Percentiles rank a stretch among this genome's conserved stretches.
Evolutionary conservation across 1,140 invertebrate species (phyloP).

Genomic region (Cardiocondyla obscurior): DNA sequence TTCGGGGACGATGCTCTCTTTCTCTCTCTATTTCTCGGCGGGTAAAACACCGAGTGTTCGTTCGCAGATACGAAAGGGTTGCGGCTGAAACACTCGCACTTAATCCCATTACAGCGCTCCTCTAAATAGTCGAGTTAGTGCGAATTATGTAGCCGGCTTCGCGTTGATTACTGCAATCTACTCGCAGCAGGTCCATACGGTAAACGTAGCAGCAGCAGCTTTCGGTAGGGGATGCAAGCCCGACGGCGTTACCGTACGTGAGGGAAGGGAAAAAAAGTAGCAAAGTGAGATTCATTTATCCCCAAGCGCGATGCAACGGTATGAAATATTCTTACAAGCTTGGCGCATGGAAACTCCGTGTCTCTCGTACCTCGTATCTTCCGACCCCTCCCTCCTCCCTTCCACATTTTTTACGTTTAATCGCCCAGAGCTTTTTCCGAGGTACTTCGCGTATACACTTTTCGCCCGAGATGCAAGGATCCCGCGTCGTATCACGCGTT

Average conservation of each 20-base stretch:
- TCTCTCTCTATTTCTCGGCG: too few relatives aligned
- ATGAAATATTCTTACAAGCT: slow-evolving; percentile 35
- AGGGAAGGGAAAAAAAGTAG: neutral
- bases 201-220: neutral
- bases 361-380: neutral
- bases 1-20: neutral
- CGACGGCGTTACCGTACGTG: neutral
- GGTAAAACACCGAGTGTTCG: slow-evolving; percentile 19
- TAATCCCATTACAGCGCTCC: slow-evolving; percentile 49
- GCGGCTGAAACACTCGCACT: slow-evolving; percentile 26
- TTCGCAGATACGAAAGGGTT: slow-evolving; percentile 51
- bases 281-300: slow-evolving; percentile 53
- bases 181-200: slow-evolving; percentile 28
- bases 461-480: too few relatives aligned
- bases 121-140: slow-evolving; percentile 57
- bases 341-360: neutral
- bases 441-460: neutral
- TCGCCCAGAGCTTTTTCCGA: neutral
- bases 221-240: neutral
- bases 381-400: too few relatives aligned
- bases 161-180: slow-evolving; percentile 53
- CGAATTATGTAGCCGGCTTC: slow-evolving; percentile 57
- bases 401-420: slow-evolving; percentile 19
- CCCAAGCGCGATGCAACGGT: neutral
- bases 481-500: too few relatives aligned